A percentile compares a stretch with the other conserved stretches of the same genome.
phyloP scores from a whole-genome alignment of 1,140 invertebrate species.

The Nixonia krombeini region DNA sequence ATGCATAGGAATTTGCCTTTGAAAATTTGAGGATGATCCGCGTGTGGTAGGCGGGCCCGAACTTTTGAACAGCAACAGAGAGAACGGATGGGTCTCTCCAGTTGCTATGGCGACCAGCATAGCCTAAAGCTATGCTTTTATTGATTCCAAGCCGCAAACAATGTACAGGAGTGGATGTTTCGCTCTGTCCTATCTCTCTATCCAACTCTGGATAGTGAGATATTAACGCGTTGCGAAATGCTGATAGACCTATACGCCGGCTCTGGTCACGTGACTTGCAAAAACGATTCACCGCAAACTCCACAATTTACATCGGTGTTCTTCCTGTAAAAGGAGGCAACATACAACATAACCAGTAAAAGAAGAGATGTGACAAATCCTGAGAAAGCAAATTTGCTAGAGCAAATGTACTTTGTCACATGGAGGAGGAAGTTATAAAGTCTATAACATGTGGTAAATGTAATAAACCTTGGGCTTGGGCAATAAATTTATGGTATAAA shows the following conservation, averaged over 20 bases:
- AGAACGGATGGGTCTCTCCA: conserved; percentile 66
- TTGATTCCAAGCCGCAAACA: conserved; percentile 73
- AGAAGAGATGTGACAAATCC: no score
- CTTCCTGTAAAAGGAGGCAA: no score
- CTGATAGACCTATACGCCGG: conserved; percentile 53
- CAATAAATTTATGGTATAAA: no score
- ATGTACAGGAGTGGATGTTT: conserved; percentile 72
- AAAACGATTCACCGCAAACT: conserved; percentile 47
- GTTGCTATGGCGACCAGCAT: conserved; percentile 67
- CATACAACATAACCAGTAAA: no score
- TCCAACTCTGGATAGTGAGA: conserved; percentile 63
- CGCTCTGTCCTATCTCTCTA: conserved; percentile 66
- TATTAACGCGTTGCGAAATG: conserved; percentile 64
- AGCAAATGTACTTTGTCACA: no score
- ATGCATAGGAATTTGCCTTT: conserved; percentile 48
- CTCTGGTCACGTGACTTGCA: conserved; percentile 56
- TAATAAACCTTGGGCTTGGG: no score
- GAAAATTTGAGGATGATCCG: conserved; percentile 56
- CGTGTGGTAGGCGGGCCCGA: conserved; percentile 56
- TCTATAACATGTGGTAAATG: no score
- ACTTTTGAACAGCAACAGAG: conserved; percentile 54
- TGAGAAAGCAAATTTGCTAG: no score
- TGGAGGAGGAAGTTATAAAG: no score
- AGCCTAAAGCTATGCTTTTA: conserved; percentile 73
- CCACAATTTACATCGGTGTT: no score